Evolutionary conservation across 2,797 vertebrate species (phyloP).

Genomic region (Chanos chanos): DNA sequence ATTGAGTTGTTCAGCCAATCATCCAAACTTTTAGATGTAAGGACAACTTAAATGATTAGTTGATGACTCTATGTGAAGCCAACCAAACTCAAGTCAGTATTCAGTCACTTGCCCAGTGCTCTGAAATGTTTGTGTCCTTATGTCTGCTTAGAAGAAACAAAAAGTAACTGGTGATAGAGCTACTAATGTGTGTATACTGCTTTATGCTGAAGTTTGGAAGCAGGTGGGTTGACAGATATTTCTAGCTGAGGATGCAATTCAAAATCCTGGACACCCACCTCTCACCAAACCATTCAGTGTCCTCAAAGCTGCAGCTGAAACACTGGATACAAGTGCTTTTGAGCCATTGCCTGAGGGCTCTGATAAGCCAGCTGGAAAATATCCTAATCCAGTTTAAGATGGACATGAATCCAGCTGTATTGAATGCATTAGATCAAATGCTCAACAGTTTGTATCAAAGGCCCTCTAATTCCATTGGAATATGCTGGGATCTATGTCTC

Average conservation of each 20-base stretch:
- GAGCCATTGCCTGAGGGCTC: conserved; percentile 1
- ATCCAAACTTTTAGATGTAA: too few species aligned
- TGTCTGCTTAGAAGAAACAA: too few species aligned
- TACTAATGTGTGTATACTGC: too few species aligned
- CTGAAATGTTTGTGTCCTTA: too few species aligned
- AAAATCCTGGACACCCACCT: neutral
- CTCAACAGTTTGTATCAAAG: conserved; percentile 2
- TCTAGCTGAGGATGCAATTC: neutral
- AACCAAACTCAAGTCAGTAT: too few species aligned
- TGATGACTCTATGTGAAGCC: too few species aligned
- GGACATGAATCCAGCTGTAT: conserved; percentile 15
- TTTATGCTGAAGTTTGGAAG: too few species aligned
- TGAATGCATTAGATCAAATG: conserved; percentile 16
- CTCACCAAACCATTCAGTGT: neutral
- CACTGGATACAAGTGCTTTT: too few species aligned
- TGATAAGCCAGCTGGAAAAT: conserved; percentile 26
- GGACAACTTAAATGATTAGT: too few species aligned
- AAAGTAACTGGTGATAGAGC: too few species aligned
- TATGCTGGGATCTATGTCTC: conserved; percentile 7
- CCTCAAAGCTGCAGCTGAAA: conserved; percentile 1
- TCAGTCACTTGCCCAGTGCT: too few species aligned
- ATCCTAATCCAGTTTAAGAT: conserved; percentile 31
- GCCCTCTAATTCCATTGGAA: conserved; percentile 8
- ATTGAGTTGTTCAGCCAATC: too few species aligned
- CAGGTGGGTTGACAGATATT: neutral